Evolutionary conservation across 2,888 invertebrate genomes (phyloP).

Genomic region (Bibio marci): DNA sequence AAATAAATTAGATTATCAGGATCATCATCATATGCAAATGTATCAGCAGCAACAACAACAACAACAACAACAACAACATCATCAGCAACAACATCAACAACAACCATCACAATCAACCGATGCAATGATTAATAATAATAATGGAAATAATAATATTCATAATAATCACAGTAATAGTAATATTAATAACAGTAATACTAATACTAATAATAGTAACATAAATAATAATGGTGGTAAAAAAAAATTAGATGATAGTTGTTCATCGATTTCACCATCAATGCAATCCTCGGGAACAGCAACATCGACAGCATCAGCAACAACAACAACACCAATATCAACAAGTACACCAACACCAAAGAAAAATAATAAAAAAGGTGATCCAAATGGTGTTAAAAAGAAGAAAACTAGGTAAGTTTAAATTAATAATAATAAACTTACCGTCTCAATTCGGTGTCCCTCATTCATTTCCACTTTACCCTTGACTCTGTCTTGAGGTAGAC

Average conservation of each 20-base stretch:
- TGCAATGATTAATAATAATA: constrained; percentile 15
- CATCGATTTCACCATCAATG: constrained; percentile 19
- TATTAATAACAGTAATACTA: too few relatives aligned
- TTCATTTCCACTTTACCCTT: too few relatives aligned
- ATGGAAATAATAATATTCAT: constrained; percentile 2
- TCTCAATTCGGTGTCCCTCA: too few relatives aligned
- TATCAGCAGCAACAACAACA: constrained; percentile 18
- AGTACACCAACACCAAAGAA: constrained; percentile 36
- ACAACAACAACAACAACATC: constrained; percentile 14
- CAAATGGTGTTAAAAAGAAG: constrained; percentile 79
- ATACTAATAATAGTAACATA: too few relatives aligned
- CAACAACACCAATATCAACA: constrained; percentile 15
- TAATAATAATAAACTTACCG: too few relatives aligned
- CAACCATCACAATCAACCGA: not conserved
- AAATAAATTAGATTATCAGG: constrained; percentile 8
- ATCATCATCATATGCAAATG: constrained; percentile 24
- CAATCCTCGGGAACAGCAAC: too few relatives aligned
- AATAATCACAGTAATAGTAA: too few relatives aligned
- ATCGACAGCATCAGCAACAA: constrained; percentile 15
- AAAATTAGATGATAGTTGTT: constrained; percentile 23
- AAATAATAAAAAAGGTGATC: constrained; percentile 68
- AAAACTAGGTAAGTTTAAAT: constrained; percentile 57
- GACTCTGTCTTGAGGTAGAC: too few relatives aligned
- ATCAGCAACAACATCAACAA: constrained; percentile 12
- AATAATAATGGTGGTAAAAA: constrained; percentile 20